Base-by-base conservation (phyloP, 2,113 vertebrate species). In the Hippoglossus stenolepis region DNA sequence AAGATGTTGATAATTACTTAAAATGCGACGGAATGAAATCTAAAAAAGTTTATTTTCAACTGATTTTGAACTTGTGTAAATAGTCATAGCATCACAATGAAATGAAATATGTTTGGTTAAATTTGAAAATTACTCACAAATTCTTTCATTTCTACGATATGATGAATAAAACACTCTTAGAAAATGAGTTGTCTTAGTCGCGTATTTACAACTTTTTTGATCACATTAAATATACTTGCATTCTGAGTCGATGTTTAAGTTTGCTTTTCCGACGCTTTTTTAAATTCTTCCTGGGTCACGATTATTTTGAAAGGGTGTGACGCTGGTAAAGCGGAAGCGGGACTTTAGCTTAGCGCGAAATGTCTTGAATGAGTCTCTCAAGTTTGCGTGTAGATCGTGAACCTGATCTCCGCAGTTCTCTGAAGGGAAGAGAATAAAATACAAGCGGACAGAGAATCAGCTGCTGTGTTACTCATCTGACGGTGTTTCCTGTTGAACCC, bases 231-330 rank as follows among this genome's bases (percentile, higher is more conserved):
- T 49, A 47, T 47, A 17, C 5, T 49, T 53, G 2, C 3, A 12
- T 35, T 15, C 7, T 73, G 40, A 18, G 4, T 49, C 6, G 45
- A 49, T 31, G 20, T 4, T 71, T 13, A 2, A 1, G 3, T 17
- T 31, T 61, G 13, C 8, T 18, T 7, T 18, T 51, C 31, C 31
- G 31, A 15, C 5, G 4, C 0, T n/a, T 10, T 54, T 54, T n/a
- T 54, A 2, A 2, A 21, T 38, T 7, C 3, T 4, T 24, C 10
- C 8, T 2, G 11, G 2, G 3, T 40, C 3, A 21, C 2, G 0
- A 70, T 89, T 90, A 80, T 80, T 86, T 85, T 83, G 87, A 86
- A 87, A 83, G n/a, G 47, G 59, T 24, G 0, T 69, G 73, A 53
- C 66, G 72, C 45, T n/a, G 54, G 45, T 1, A 31, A 40, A 26